phyloP scores from a whole-genome alignment of 2,113 vertebrate genomes.

The Lagopus leucura region DNA sequence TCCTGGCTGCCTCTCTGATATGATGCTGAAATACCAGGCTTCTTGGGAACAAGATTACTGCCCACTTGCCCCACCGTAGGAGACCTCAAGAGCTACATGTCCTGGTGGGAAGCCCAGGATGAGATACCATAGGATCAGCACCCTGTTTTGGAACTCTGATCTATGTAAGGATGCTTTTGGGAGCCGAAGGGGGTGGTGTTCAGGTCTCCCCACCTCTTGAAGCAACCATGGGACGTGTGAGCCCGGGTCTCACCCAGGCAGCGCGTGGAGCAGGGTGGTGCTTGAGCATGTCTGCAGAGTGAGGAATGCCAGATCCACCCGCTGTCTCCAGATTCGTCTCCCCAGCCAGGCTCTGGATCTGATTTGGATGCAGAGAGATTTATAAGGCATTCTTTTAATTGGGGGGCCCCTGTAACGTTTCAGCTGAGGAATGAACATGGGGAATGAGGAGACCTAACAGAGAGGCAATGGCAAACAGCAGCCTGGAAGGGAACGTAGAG shows the following conservation, averaged over 20 bases:
- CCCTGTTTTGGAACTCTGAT: neutral
- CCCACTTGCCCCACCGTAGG: neutral
- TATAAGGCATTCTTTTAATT: constrained; percentile 65
- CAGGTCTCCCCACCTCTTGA: neutral
- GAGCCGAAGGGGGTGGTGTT: neutral
- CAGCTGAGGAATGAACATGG: neutral
- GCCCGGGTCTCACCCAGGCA: neutral
- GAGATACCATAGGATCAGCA: neutral
- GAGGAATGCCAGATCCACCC: constrained; percentile 62
- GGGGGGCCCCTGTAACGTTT: constrained; percentile 27
- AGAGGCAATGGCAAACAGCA: neutral
- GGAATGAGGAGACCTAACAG: constrained; percentile 35
- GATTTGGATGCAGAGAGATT: constrained; percentile 57
- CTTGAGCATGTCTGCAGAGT: neutral
- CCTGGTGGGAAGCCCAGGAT: neutral
- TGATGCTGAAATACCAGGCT: accelerated
- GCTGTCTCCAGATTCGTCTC: constrained; percentile 27
- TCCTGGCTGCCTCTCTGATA: neutral
- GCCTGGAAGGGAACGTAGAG: neutral
- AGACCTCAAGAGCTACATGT: neutral
- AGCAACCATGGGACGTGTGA: neutral
- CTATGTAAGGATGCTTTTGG: neutral
- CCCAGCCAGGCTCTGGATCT: constrained; percentile 48
- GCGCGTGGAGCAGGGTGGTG: accelerated
- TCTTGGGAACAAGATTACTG: neutral